A percentile compares a stretch with the other conserved stretches of the same genome.
Evolutionary conservation across 2,888 invertebrate genomes (phyloP).

Genomic region (Aphidius colemani): DNA sequence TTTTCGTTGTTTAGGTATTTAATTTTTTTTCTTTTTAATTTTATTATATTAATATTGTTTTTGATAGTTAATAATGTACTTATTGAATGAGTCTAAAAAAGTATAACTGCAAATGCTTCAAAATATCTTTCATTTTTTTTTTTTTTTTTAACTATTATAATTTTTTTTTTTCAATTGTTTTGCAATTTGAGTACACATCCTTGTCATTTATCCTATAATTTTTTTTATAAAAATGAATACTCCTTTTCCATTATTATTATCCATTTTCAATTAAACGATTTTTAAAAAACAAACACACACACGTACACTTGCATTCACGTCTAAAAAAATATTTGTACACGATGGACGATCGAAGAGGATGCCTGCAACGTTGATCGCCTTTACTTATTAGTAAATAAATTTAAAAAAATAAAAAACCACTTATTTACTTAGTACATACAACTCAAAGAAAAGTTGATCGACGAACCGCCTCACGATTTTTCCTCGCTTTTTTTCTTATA

Average conservation of each 20-base stretch:
- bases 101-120: neutral
- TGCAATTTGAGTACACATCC: neutral
- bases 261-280: neutral
- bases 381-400: conserved; percentile 23
- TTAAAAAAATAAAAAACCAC: too few relatives aligned
- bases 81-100: too few relatives aligned
- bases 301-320: conserved; percentile 2
- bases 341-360: conserved; percentile 14
- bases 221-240: neutral
- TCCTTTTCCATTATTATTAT: neutral
- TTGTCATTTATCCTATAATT: neutral
- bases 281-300: neutral
- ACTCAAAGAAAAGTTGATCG: neutral
- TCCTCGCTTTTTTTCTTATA: neutral
- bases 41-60: neutral
- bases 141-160: too few relatives aligned
- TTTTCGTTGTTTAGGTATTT: too few relatives aligned
- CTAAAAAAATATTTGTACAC: neutral
- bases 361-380: conserved; percentile 32
- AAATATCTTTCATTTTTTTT: neutral
- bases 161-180: neutral
- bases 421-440: too few relatives aligned
- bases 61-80: neutral
- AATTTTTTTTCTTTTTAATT: neutral
- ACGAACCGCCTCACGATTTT: too few relatives aligned